Evolutionary conservation across 2,797 vertebrate genomes (phyloP).

Genomic region (Alauda arvensis): DNA sequence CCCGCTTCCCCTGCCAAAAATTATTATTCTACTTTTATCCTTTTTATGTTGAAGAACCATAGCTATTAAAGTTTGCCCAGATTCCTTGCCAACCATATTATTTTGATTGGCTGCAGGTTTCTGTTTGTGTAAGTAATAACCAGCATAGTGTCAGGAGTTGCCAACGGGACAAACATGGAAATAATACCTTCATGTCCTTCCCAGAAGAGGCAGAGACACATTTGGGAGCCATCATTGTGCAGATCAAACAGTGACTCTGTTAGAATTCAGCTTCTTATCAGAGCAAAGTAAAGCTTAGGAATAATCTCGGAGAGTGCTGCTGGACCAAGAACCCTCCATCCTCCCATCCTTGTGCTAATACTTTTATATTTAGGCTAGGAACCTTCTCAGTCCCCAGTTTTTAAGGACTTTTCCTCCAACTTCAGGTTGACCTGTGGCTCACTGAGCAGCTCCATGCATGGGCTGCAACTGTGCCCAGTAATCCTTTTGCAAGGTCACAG

Average conservation of each 20-base stretch:
- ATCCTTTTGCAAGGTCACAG: neutral
- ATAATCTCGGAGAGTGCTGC: neutral
- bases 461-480: neutral
- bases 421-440: neutral
- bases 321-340: neutral
- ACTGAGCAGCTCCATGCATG: rapidly evolving
- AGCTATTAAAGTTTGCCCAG: constrained; percentile 66
- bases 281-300: neutral
- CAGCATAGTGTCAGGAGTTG: constrained; percentile 46
- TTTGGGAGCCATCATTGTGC: constrained; percentile 15
- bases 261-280: neutral
- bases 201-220: constrained; percentile 42
- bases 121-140: constrained; percentile 65
- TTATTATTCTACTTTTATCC: constrained; percentile 66
- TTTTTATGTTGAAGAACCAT: constrained; percentile 58
- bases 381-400: neutral
- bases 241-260: neutral
- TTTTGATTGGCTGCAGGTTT: constrained; percentile 64
- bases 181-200: constrained; percentile 55
- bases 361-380: neutral
- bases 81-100: constrained; percentile 60
- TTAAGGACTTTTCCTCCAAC: neutral
- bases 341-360: neutral
- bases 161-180: constrained; percentile 55
- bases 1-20: constrained; percentile 41